These are phyloP conservation scores for Pempheris klunzingeri DNA, from an alignment of 2,797 vertebrate species.

Conservation along the genomic window DNA sequence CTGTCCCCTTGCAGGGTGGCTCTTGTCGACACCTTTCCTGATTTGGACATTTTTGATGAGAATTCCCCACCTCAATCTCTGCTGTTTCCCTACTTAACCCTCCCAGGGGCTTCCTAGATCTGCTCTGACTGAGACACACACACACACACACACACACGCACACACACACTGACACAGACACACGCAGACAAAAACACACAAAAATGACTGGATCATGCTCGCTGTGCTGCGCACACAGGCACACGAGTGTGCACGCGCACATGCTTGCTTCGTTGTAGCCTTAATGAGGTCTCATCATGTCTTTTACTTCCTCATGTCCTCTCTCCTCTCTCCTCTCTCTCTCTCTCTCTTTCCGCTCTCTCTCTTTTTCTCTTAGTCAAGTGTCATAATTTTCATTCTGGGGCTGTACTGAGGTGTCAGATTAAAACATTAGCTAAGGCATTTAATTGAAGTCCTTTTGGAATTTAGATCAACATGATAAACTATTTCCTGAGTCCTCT, in stretches of 20 bases:
- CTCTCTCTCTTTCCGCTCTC: slow-evolving; percentile 35
- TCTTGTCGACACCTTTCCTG: slow-evolving; percentile 81
- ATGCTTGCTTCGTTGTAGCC: slow-evolving; percentile 40
- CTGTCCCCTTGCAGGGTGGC: slow-evolving; percentile 72
- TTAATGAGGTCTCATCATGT: slow-evolving; percentile 80
- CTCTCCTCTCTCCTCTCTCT: slow-evolving; percentile 26
- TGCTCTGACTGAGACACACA: slow-evolving; percentile 63
- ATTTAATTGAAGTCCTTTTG: slow-evolving; percentile 34
- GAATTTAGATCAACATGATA: slow-evolving; percentile 40
- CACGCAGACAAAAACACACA: slow-evolving; percentile 28
- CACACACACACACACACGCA: slow-evolving; percentile 30
- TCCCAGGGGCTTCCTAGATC: slow-evolving; percentile 70
- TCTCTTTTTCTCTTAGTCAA: slow-evolving; percentile 48
- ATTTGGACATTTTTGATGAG: slow-evolving; percentile 84
- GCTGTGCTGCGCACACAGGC: slow-evolving; percentile 6
- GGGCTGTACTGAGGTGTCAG: slow-evolving; percentile 39
- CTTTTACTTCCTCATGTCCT: slow-evolving; percentile 43
- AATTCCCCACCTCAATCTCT: slow-evolving; percentile 86
- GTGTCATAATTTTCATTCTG: slow-evolving; percentile 56
- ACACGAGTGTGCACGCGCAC: slow-evolving; percentile 31
- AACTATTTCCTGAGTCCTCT: slow-evolving; percentile 29
- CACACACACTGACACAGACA: slow-evolving; percentile 18
- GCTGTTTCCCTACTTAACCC: slow-evolving; percentile 84
- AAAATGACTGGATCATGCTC: slow-evolving; percentile 51
- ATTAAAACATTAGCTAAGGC: slow-evolving; percentile 54